Percentiles rank a stretch among this genome's conserved stretches.
phyloP scores from a whole-genome alignment of 2,113 vertebrate species.

The Nettapus auritus region DNA sequence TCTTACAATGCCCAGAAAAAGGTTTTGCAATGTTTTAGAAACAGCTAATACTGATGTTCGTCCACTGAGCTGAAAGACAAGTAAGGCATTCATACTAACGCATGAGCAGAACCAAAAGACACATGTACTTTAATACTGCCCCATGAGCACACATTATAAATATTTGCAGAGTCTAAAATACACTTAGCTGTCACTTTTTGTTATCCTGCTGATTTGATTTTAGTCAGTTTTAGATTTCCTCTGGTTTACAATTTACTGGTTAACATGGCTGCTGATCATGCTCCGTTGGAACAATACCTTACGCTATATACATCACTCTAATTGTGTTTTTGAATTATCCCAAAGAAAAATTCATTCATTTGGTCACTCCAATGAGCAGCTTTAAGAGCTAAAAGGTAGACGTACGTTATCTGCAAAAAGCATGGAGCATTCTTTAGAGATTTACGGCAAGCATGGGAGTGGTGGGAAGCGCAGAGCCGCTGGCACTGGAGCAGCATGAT shows the following conservation, averaged over 20 bases:
- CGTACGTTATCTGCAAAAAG: neutral
- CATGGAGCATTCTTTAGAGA: neutral
- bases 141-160: conserved; percentile 40
- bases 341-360: neutral
- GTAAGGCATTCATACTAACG: conserved; percentile 31
- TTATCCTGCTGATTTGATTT: conserved; percentile 36
- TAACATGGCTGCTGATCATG: neutral
- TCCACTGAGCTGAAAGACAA: conserved; percentile 44
- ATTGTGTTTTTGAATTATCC: neutral
- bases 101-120: conserved; percentile 43
- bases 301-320: conserved; percentile 10
- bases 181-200: conserved; percentile 29
- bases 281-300: neutral
- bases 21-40: conserved; percentile 20
- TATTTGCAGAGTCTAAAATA: conserved; percentile 56
- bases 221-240: conserved; percentile 41
- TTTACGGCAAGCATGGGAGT: neutral
- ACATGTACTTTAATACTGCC: neutral
- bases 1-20: neutral
- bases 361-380: neutral
- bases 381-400: neutral
- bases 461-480: fast-evolving
- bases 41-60: conserved; percentile 22
- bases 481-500: fast-evolving
- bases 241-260: neutral